Conservation (phyloP, 1,140 invertebrate species). For the Drosophila santomea region DNA sequence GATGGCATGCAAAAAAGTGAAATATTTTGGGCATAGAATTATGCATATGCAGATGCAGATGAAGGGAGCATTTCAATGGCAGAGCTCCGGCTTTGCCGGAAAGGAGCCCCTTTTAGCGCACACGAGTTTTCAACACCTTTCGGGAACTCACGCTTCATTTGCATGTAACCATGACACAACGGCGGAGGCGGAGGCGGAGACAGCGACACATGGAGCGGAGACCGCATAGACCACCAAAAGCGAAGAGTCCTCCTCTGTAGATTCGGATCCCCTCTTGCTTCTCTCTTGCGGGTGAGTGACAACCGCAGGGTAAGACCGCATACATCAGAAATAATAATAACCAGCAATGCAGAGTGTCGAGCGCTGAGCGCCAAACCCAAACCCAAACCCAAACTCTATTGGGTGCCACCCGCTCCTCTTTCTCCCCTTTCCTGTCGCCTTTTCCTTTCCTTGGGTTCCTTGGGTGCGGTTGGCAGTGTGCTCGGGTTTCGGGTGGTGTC, state of each 20-base stretch:
- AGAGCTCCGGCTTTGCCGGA: conserved; percentile 19
- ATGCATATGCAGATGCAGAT: conserved; percentile 59
- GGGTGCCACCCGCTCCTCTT: conserved; percentile 24
- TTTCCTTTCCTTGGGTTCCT: conserved; percentile 2
- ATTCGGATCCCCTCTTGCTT: not conserved
- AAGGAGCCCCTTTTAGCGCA: conserved; percentile 4
- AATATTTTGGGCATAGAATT: conserved; percentile 74
- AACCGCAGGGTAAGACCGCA: conserved; percentile 81
- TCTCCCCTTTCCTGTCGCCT: not conserved
- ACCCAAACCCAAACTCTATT: conserved; percentile 66
- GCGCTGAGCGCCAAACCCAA: conserved; percentile 43
- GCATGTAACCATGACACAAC: conserved; percentile 72
- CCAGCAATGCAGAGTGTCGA: conserved; percentile 40
- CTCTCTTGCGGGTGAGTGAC: conserved; percentile 57
- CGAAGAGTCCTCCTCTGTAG: conserved; percentile 9
- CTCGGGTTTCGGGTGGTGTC: conserved; percentile 22
- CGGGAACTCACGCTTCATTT: conserved; percentile 78
- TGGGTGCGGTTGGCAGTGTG: conserved; percentile 23
- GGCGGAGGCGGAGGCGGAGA: conserved; percentile 17
- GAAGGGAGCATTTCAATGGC: conserved; percentile 57
- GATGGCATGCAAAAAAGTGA: conserved; percentile 52
- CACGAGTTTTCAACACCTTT: conserved; percentile 73
- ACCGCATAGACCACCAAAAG: conserved; percentile 51
- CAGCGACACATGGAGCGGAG: conserved; percentile 41
- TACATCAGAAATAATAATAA: conserved; percentile 83